Evolutionary conservation across 2,797 vertebrate genomes (phyloP).

Genomic region (Propithecus perrieri): DNA sequence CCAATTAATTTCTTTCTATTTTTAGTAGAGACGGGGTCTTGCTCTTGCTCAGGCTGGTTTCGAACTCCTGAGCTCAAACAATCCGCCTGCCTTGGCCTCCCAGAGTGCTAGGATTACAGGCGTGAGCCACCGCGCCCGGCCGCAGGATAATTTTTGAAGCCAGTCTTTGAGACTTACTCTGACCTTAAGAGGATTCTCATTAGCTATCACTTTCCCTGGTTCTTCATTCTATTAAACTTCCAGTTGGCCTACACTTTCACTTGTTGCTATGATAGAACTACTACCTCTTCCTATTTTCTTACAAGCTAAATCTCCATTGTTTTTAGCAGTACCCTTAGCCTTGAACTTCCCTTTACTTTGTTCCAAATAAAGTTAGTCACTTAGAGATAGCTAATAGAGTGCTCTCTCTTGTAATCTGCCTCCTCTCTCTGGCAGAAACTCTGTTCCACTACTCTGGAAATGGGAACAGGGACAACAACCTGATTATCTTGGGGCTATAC

Average conservation of each 20-base stretch:
- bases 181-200: not conserved
- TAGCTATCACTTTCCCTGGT: not conserved
- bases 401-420: not conserved
- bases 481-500: not conserved
- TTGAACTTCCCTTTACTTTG: not conserved
- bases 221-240: not conserved
- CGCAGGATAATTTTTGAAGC: not conserved
- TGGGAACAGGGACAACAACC: not conserved
- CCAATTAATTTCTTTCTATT: no score
- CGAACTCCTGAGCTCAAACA: no score
- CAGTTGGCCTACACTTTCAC: not conserved
- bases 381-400: not conserved
- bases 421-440: not conserved
- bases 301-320: not conserved
- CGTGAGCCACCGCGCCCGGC: no score
- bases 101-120: no score
- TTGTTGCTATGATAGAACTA: not conserved
- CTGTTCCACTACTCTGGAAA: not conserved
- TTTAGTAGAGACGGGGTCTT: no score
- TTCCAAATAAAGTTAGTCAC: not conserved
- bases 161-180: not conserved
- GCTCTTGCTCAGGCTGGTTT: no score
- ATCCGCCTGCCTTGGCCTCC: no score
- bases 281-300: not conserved
- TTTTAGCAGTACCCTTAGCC: not conserved